phyloP scores from a whole-genome alignment of 2,113 vertebrate species.

The Coreoperca whiteheadi region DNA sequence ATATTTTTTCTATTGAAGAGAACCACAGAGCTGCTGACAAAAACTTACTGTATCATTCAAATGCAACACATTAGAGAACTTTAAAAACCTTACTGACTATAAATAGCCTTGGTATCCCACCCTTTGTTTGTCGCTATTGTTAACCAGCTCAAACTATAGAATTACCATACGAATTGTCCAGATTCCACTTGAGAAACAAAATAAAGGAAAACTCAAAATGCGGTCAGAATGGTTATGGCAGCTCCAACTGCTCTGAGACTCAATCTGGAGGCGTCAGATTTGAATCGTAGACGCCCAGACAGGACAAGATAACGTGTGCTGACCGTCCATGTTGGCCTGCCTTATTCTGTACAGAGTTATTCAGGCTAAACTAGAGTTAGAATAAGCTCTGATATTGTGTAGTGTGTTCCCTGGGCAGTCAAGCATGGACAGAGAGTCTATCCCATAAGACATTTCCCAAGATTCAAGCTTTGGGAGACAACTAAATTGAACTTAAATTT shows the following conservation, averaged over 20 bases:
- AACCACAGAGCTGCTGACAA: no score
- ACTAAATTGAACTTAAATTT: background rate
- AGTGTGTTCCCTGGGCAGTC: background rate
- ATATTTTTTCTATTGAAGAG: no score
- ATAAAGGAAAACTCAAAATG: background rate
- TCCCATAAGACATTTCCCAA: background rate
- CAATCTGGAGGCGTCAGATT: conserved; percentile 25
- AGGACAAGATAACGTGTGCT: background rate
- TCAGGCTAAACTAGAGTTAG: background rate
- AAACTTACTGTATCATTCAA: background rate
- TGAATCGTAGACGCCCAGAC: conserved; percentile 11
- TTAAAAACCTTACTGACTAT: background rate
- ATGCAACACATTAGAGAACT: background rate
- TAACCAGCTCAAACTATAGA: background rate
- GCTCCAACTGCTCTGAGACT: background rate
- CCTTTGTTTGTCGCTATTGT: background rate
- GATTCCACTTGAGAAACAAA: no score
- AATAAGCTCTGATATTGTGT: background rate
- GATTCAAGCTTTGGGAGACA: background rate
- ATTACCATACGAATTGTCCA: background rate
- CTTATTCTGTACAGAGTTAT: background rate
- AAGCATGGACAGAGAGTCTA: background rate
- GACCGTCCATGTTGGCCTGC: conserved; percentile 5
- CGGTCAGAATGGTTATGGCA: background rate
- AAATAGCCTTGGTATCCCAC: background rate